Base-by-base conservation (phyloP, 2,113 vertebrate genomes). In the Pygoscelis adeliae region DNA sequence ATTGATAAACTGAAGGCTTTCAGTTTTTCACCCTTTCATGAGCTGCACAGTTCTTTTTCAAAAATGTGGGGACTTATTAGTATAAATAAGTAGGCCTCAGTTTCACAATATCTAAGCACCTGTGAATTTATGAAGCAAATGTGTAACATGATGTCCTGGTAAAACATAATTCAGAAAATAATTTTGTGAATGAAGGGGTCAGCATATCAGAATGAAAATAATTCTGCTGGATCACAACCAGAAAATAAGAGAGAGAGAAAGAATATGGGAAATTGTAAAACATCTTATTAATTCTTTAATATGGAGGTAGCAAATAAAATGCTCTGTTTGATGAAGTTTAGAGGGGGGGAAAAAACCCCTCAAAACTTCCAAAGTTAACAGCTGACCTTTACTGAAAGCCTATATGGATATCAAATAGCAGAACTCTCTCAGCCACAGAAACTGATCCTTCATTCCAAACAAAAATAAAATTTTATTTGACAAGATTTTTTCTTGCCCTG, bases 141-240 rank as follows among this genome's bases (percentile, higher is more conserved):
- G 10, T 23, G 8, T 40, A 70, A 65, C 13, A 34, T 0, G 0
- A 25, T 6, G 2, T 38, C 44, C 65, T 23, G 1, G 10, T 71
- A 67, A 89, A 93, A 61, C 2, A 9, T 11, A 53, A 32, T 19
- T 55, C 42, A 55, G 20, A 70, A 90, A 74, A 2, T 49, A 30
- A 25, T 59, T 88, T 23, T 42, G 15, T 49, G 13, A 17, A 47
- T 10, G 18, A 90, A 86, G 46, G 4, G 13, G 19, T 27, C 49
- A 72, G 22, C 7, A 20, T n/a, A 85, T 20, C 26, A 50, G n/a
- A 77, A 81, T 40, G 21, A 59, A 94, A 94, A 59, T 15, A 50
- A 89, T 44, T 34, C 21, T 56, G 6, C 14, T 85, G 34, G 20
- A 52, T 44, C 30, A 53, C 26, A 88, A n/a, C 11, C 14, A 32